phyloP scores from a whole-genome alignment of 2,888 invertebrate species.

The Cabera pusaria region DNA sequence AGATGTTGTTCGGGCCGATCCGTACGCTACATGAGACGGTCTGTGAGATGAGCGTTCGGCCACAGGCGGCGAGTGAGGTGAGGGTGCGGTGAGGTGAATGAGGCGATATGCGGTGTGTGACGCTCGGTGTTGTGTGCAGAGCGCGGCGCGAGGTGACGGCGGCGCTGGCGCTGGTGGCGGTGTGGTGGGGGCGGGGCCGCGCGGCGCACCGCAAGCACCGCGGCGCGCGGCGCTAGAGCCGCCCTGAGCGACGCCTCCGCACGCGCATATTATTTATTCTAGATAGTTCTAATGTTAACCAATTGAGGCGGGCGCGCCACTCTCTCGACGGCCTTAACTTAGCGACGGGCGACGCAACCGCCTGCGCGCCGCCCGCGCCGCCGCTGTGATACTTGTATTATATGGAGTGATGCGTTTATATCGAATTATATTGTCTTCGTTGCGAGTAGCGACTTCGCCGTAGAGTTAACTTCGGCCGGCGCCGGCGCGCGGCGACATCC shows the following conservation, averaged over 20 bases:
- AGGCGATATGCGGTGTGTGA: no score
- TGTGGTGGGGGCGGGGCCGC: slow-evolving; percentile 63
- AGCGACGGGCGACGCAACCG: slow-evolving; percentile 56
- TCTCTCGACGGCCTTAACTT: slow-evolving; percentile 58
- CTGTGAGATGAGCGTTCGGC: neutral
- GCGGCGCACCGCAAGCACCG: slow-evolving; percentile 81
- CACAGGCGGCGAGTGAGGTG: no score
- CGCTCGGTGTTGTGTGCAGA: slow-evolving; percentile 40
- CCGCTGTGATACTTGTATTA: slow-evolving; percentile 38
- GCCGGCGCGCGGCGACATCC: no score
- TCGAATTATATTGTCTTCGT: slow-evolving; percentile 27
- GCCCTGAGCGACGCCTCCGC: slow-evolving; percentile 61
- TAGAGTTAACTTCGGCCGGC: slow-evolving; percentile 26
- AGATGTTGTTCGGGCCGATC: no score
- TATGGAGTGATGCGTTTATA: slow-evolving; percentile 22
- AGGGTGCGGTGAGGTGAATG: neutral
- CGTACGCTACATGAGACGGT: no score
- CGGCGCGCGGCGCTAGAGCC: slow-evolving; percentile 82
- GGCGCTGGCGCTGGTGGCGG: slow-evolving; percentile 66
- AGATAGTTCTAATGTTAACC: slow-evolving; percentile 81
- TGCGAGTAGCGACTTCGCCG: slow-evolving; percentile 27
- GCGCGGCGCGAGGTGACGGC: slow-evolving; percentile 53
- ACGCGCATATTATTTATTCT: slow-evolving; percentile 66
- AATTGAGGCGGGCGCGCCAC: slow-evolving; percentile 66
- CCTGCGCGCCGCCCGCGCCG: slow-evolving; percentile 49